phyloP scores from a whole-genome alignment of 2,888 invertebrate genomes.

The Camponotus fellah region DNA sequence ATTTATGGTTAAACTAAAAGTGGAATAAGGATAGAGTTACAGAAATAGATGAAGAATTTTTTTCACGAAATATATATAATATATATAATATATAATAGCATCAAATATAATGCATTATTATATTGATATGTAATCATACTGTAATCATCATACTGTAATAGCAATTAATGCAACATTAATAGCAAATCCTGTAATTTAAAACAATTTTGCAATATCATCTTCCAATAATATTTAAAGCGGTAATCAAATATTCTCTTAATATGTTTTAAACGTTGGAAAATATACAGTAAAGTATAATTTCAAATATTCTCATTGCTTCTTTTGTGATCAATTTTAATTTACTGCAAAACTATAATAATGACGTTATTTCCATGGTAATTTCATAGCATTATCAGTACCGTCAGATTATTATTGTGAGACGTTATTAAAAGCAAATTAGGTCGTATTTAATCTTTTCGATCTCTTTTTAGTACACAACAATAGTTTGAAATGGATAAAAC shows the following conservation, averaged over 20 bases:
- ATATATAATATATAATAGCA: not conserved
- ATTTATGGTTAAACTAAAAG: conserved; percentile 57
- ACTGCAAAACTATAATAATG: not conserved
- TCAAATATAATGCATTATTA: conserved; percentile 38
- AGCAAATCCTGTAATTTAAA: not conserved
- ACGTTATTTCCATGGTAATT: conserved; percentile 2
- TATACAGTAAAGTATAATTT: not conserved
- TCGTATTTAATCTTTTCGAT: not conserved
- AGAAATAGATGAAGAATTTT: conserved; percentile 26
- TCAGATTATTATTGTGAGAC: not conserved
- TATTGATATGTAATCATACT: conserved; percentile 6
- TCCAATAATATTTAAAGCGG: not conserved
- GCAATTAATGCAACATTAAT: conserved; percentile 28
- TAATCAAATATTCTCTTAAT: not conserved
- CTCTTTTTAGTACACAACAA: not conserved
- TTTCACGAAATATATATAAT: conserved; percentile 3
- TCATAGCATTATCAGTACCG: not conserved
- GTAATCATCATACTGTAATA: conserved; percentile 16
- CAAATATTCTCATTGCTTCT: not conserved
- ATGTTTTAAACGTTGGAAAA: not conserved
- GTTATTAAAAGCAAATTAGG: conserved; percentile 24
- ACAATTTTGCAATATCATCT: not conserved
- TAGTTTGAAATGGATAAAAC: not conserved
- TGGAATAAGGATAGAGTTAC: conserved; percentile 39
- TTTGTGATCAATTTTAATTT: not conserved